Base-by-base conservation (phyloP, 1,140 invertebrate genomes). In the Drosophila yakuba region DNA sequence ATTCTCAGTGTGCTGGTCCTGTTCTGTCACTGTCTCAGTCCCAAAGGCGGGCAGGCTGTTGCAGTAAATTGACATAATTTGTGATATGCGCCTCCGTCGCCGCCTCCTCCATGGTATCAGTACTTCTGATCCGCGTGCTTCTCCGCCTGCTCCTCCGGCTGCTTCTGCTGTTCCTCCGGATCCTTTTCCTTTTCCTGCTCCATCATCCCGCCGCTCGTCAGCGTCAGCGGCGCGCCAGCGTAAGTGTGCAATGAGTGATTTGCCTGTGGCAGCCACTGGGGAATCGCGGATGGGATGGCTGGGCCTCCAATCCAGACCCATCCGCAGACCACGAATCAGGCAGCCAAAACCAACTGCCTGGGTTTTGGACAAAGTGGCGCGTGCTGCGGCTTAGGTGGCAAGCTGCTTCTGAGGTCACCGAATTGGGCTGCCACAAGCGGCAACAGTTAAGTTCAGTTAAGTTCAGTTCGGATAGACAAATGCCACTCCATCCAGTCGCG, bases 221-320 rank as follows among this genome's bases (percentile, higher is more conserved):
- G 38, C 47, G 64, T 69, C 67, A 71, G 64, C 51, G 62, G 68
- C 74, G 77, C 80, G 68, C 66, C 72, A 74, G 85, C 85, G 78
- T 84, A 80, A 90, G 84, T 81, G 80, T 89, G 84, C 90, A 89
- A 89, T 90, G 84, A 89, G 74, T 90, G 84, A 89, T 89, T 89
- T 90, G 80, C 80, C 84, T 85, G 78, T 78, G 69, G 80, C 80
- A 66, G 80, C 47, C 66, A 68, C 83, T 67, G 68, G 78, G 59
- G 74, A 76, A 52, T 75, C 39, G 28, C 15, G 38, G 15, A 17
- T 12, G 25, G 28, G 14, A 25, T 25, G 59, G 17, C 12, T 7
- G 15, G 57, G 59, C 11, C 15, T 38, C 48, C 39, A 7, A 15
- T 15, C 35, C 48, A 20, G n/a, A 23, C 28, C 44, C 20, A 25